phyloP scores from a whole-genome alignment of 2,113 vertebrate species.

The Cranoglanis bouderius region DNA sequence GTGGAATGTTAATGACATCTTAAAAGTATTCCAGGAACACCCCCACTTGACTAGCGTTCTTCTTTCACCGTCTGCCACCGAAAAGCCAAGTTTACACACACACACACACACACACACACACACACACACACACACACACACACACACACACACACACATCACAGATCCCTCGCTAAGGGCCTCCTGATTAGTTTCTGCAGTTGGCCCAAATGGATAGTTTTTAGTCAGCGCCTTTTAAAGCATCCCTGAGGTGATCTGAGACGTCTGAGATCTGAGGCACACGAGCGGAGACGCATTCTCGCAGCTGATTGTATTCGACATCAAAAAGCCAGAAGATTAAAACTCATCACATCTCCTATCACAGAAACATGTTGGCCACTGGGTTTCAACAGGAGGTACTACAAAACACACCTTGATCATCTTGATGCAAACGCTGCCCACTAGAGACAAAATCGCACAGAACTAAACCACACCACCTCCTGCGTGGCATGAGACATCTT shows the following conservation, averaged over 20 bases:
- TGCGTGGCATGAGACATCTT: background rate
- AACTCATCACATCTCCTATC: background rate
- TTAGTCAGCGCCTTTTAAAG: constrained; percentile 12
- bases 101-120: constrained; percentile 5
- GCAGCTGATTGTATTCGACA: background rate
- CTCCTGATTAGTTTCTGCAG: constrained; percentile 28
- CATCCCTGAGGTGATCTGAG: constrained; percentile 28
- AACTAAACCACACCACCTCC: background rate
- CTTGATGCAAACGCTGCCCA: background rate
- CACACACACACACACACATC: background rate
- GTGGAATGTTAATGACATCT: constrained; percentile 54
- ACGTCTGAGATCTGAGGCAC: no score
- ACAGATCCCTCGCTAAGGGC: constrained; percentile 13
- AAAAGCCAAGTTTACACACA: background rate
- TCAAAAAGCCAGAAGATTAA: background rate
- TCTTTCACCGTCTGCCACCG: constrained; percentile 37
- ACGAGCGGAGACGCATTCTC: background rate
- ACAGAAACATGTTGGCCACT: background rate
- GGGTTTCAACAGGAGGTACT: background rate
- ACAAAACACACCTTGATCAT: background rate
- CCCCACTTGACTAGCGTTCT: constrained; percentile 42
- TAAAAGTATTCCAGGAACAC: constrained; percentile 48
- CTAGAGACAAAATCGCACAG: background rate
- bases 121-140: background rate
- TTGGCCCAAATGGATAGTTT: constrained; percentile 16